phyloP scores from a whole-genome alignment of 2,888 invertebrate species.

The Platycheirus rosarum region DNA sequence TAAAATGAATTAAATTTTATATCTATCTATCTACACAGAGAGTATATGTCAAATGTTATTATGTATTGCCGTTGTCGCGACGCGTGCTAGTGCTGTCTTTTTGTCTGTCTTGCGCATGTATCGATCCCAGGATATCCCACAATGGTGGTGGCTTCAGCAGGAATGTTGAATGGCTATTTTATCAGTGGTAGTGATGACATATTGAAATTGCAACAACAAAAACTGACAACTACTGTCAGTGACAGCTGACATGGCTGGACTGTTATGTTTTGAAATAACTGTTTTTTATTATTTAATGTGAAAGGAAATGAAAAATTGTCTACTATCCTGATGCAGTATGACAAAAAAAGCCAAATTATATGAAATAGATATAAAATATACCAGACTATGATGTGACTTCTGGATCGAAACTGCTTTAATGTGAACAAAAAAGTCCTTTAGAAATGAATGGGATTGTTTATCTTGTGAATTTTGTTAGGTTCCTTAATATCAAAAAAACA shows the following conservation, averaged over 20 bases:
- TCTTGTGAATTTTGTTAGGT: background rate
- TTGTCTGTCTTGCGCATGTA: conserved; percentile 61
- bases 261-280: conserved; percentile 38
- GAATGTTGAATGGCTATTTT: conserved; percentile 40
- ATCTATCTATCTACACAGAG: conserved; percentile 14
- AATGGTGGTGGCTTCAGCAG: conserved; percentile 54
- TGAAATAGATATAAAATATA: background rate
- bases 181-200: conserved; percentile 28
- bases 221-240: conserved; percentile 60
- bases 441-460: background rate
- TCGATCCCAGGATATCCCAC: conserved; percentile 51
- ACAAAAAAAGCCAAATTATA: background rate
- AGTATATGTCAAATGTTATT: conserved; percentile 46
- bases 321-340: background rate
- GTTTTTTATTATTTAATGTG: background rate
- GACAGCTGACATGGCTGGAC: conserved; percentile 74
- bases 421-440: background rate
- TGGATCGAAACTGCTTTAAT: background rate
- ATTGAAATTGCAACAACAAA: conserved; percentile 29
- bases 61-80: conserved; percentile 46
- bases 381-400: too few relatives aligned
- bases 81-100: conserved; percentile 46
- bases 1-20: conserved; percentile 52
- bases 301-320: background rate
- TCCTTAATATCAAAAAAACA: too few relatives aligned